phyloP scores from a whole-genome alignment of 1,140 invertebrate genomes.

The Leptoteleia sp. region DNA sequence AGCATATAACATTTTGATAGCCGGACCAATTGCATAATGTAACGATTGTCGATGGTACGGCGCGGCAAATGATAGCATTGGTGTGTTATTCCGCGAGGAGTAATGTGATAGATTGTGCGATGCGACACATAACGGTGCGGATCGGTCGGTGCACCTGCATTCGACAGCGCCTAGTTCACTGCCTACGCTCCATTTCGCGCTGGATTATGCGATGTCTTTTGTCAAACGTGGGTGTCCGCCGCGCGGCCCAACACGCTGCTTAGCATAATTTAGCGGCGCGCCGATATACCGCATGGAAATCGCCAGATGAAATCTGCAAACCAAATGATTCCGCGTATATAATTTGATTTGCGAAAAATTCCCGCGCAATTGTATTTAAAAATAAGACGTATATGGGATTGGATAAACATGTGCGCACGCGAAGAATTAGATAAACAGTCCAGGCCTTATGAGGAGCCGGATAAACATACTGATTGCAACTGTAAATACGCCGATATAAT shows the following conservation, averaged over 20 bases:
- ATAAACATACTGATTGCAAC: too few species aligned
- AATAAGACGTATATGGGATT: too few species aligned
- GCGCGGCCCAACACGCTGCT: slow-evolving; percentile 51
- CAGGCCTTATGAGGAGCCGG: too few species aligned
- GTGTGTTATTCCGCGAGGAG: slow-evolving; percentile 27
- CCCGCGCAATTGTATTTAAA: too few species aligned
- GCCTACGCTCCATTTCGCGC: slow-evolving; percentile 71
- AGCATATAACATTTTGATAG: too few species aligned
- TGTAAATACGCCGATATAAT: too few species aligned
- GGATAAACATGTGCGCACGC: too few species aligned
- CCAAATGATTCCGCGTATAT: slow-evolving; percentile 56
- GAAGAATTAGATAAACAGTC: too few species aligned
- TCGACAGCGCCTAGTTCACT: slow-evolving; percentile 60
- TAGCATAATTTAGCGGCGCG: slow-evolving; percentile 47
- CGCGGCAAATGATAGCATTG: slow-evolving; percentile 48
- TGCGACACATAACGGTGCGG: slow-evolving; percentile 60
- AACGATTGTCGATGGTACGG: slow-evolving; percentile 17
- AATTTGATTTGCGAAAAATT: too few species aligned
- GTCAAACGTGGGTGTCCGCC: slow-evolving; percentile 73
- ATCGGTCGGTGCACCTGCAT: slow-evolving; percentile 62
- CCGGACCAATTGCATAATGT: slow-evolving; percentile 22
- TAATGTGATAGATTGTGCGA: slow-evolving; percentile 60
- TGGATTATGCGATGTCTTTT: slow-evolving; percentile 70
- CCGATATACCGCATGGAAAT: slow-evolving; percentile 48
- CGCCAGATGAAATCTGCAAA: slow-evolving; percentile 59